phyloP scores from a whole-genome alignment of 2,797 vertebrate species.

The Ciconia nigra region DNA sequence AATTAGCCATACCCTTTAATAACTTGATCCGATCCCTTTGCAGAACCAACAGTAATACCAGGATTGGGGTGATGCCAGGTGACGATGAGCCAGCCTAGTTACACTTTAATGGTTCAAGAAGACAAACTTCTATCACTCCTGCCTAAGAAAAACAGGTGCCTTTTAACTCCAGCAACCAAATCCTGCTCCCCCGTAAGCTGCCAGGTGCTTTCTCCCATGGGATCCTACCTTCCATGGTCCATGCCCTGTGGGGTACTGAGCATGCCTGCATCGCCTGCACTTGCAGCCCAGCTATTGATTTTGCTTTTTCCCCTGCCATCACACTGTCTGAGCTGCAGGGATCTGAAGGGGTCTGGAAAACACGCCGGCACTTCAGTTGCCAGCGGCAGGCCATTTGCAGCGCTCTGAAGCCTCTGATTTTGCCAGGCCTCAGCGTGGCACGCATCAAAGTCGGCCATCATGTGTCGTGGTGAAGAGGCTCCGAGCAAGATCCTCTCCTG shows the following conservation, averaged over 20 bases:
- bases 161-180: background rate
- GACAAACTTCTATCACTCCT: background rate
- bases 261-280: background rate
- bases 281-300: background rate
- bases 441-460: background rate
- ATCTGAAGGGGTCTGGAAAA: background rate
- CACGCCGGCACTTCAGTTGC: rapidly evolving
- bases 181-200: background rate
- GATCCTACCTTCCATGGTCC: background rate
- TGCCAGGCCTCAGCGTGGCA: background rate
- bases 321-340: background rate
- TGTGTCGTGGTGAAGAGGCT: background rate
- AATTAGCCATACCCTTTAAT: background rate
- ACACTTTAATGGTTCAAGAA: background rate
- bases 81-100: background rate
- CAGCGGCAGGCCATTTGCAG: background rate
- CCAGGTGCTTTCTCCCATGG: background rate
- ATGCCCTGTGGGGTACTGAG: background rate
- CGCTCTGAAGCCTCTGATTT: background rate
- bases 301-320: rapidly evolving
- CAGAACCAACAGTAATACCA: background rate
- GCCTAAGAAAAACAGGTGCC: background rate
- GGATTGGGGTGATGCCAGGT: background rate
- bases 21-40: background rate
- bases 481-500: background rate